Base-by-base conservation (phyloP, 2,888 invertebrate species). In the Gasteruption jaculator region DNA sequence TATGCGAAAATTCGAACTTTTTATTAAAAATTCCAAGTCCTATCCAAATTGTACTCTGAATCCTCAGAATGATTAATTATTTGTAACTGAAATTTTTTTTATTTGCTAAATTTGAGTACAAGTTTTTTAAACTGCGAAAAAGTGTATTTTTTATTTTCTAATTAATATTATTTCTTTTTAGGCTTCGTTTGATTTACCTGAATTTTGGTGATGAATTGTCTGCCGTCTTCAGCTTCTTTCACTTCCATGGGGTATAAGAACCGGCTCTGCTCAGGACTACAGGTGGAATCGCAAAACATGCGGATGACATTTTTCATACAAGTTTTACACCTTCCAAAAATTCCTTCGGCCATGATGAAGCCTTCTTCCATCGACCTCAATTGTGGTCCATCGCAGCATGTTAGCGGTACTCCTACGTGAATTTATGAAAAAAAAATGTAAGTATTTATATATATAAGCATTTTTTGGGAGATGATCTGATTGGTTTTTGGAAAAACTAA, bases 251-350 rank as follows among this genome's bases (percentile, higher is more conserved):
- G 64, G 8, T 55, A 54, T 27, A 82, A 60, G 58, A 80, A 86
- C 21, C 72, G 61, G 14, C 78, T 76, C 54, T 94, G 92, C 32
- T 83, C 75, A 0, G 85, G 79, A 3, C 80, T 76, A 68, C 95
- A 96, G 4, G 87, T 85, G 70, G 89, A 77, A 51, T 84, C 80
- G 63, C 96, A 96, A 52, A 88, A 83, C 26, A 85, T 77, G 31
- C 79, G 74, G 6, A 81, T 76, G 54, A 91, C 80, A 65, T 95
- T 96, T 44, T 77, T 73, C 2, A 79, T 68, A 61, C 95, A 96
- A 0, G 86, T 80, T 0, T 89, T 86, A 63, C 96, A 96, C 27
- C 91, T 76, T 3, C 80, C 78, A 16, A 90, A 80, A 1, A 92
- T 68, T 37, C 79, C 76, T 30, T 81, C 81, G 0, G 86, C 84